Base-by-base conservation (phyloP, 2,113 vertebrate genomes). In the Galeopterus variegatus region DNA sequence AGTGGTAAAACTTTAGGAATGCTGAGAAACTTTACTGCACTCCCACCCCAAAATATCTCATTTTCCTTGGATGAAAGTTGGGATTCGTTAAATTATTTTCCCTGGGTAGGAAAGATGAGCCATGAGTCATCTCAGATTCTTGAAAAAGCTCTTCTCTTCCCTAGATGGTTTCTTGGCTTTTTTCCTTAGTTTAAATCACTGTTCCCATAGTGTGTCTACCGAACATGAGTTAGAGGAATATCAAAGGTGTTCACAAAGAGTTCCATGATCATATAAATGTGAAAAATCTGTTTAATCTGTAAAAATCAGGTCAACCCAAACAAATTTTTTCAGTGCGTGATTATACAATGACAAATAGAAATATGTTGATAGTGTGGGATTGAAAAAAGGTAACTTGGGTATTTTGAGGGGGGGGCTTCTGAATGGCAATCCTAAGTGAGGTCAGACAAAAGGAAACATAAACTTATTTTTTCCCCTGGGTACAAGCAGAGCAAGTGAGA, bases 31-130 rank as follows among this genome's bases (percentile, higher is more conserved):
- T 69, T 3, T 9, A 8, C 1, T 85, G 60, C 3, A 45, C 10
- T 6, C 7, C 19, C 24, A 19, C 0, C 19, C 9, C 52, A 0
- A 31, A 50, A 36, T 50, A 1, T 15, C 15, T 76, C 65, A 41
- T 8, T 88, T 67, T 90, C 31, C 14, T 75, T 76, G 50, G 10
- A 75, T 58, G 21, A 92, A 21, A 62, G 11, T 45, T 90, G n/a
- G 14, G n/a, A 18, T 76, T 69, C 13, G n/a, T n/a, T 13, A 24
- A 80, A 62, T n/a, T 60, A 67, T 88, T 90, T 48, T 5, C 36
- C 69, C 8, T 48, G 24, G 2, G 24, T 90, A 12, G 17, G 28
- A 70, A 84, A 60, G 69, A 41, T 73, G 45, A 56, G 14, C 6
- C 1, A 12, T 65, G 54, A 56, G 28, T 70, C 60, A 70, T 56